Conservation (phyloP, 2,888 invertebrate species). For the Schizaphis graminum region DNA sequence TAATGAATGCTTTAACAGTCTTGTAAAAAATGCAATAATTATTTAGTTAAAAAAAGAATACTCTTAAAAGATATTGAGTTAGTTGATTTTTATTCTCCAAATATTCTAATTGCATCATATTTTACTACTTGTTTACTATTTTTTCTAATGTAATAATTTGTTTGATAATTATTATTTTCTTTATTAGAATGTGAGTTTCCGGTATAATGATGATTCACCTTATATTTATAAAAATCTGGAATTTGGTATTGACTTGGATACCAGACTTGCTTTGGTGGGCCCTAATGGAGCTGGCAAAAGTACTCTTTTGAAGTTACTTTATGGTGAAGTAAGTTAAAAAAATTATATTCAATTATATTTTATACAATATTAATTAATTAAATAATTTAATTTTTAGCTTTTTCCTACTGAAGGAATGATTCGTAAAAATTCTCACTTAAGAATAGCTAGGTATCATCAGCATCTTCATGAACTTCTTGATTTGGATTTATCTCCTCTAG, state of each 20-base stretch:
- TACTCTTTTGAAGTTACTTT: constrained; percentile 94
- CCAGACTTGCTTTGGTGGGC: constrained; percentile 92
- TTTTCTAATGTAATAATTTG: neutral
- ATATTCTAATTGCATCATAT: neutral
- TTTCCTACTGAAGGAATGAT: constrained; percentile 97
- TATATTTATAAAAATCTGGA: constrained; percentile 97
- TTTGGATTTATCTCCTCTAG: constrained; percentile 92
- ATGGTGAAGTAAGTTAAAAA: constrained; percentile 85
- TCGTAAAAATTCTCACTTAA: constrained; percentile 96
- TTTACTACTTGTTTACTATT: neutral
- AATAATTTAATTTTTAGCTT: constrained; percentile 74
- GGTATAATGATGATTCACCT: constrained; percentile 88
- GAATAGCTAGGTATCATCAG: constrained; percentile 98
- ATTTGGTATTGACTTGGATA: constrained; percentile 98
- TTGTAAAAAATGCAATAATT: neutral
- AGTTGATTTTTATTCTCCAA: neutral
- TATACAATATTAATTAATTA: constrained; percentile 50
- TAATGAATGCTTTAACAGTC: neutral
- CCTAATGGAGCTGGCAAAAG: constrained; percentile 99
- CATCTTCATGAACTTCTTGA: constrained; percentile 97
- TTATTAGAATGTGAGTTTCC: constrained; percentile 90
- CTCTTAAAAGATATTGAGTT: neutral
- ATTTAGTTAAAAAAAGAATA: neutral
- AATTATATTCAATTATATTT: constrained; percentile 2
- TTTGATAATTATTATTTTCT: constrained; percentile 50